A percentile compares a stretch with the other conserved stretches of the same genome.
These are phyloP conservation scores for Pissodes strobi DNA, from an alignment of 1,140 invertebrate species.

Conservation along the genomic window DNA sequence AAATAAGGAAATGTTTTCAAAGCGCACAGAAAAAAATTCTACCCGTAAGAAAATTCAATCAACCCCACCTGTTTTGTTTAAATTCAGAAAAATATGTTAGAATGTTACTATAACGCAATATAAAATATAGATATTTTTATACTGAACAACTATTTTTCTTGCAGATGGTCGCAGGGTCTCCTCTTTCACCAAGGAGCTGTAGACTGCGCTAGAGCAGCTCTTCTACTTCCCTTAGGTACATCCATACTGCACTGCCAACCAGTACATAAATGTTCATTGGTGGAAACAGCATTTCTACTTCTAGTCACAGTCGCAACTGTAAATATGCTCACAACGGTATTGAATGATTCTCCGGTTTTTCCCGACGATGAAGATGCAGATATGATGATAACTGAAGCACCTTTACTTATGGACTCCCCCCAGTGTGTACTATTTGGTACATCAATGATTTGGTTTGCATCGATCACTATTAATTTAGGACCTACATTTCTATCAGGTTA, in stretches of 20 bases:
- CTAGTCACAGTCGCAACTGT: constrained; percentile 87
- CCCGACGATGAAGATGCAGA: constrained; percentile 77
- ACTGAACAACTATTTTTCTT: too few relatives aligned
- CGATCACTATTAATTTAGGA: constrained; percentile 87
- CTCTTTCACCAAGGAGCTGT: constrained; percentile 86
- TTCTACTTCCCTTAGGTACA: constrained; percentile 78
- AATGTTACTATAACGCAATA: too few relatives aligned
- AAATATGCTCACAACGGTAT: constrained; percentile 86
- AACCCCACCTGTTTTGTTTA: too few relatives aligned
- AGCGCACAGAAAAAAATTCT: too few relatives aligned
- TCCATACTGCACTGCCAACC: constrained; percentile 83
- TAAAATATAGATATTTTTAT: too few relatives aligned
- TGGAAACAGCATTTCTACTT: constrained; percentile 87
- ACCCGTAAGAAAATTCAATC: too few relatives aligned
- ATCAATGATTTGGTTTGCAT: constrained; percentile 92
- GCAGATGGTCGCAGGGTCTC: constrained; percentile 85
- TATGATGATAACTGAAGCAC: constrained; percentile 59
- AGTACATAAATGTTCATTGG: constrained; percentile 84
- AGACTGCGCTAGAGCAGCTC: constrained; percentile 80
- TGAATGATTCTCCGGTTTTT: constrained; percentile 88
- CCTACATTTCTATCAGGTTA: constrained; percentile 79
- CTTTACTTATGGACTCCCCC: constrained; percentile 53
- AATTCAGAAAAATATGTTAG: too few relatives aligned
- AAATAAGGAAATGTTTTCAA: too few relatives aligned
- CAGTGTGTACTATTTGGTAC: constrained; percentile 90